Evolutionary conservation across 2,888 invertebrate species (phyloP), one percentile per base, ranked within the genome.

Genomic region (Hartigia nigra): DNA sequence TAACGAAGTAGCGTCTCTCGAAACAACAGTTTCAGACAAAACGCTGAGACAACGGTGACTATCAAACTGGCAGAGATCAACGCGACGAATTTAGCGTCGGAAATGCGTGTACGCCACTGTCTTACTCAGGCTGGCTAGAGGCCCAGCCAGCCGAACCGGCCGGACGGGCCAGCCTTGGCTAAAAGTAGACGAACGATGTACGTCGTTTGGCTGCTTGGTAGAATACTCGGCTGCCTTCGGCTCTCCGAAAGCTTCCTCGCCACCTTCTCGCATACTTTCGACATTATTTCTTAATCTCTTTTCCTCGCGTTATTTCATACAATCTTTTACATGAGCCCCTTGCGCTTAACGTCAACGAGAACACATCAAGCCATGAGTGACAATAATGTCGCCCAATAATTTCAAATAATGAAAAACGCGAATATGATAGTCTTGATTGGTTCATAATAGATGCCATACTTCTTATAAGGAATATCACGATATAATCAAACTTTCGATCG

Each of bases 51-150:
- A 79, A 74, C 81, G 76, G 78, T 77, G 75, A 55, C 55, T 55
- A 55, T 55, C 55, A 55, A 55, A 55, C 55, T 55, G 55, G 55
- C 55, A 55, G 55, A 55, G 23, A 55, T 82, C 75, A 79, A 81
- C 81, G 76, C 75, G 86, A 89, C 89, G 82, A 82, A 90, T 89
- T 90, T 91, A 90, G 90, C 90, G 88, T 90, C 87, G 90, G 88
- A 90, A 90, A 90, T 88, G 87, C 89, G 90, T 88, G 85, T 84
- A 81, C 82, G 84, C 82, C 84, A 79, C 85, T 86, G 84, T 84
- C 86, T 85, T 86, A 82, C 82, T 83, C 84, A 84, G 74, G 86
- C 85, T 89, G 89, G 88, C 89, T 86, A 84, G 83, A 81, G 85
- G 87, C 88, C 89, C 89, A 88, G 88, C 84, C 86, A 84, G 81